A percentile compares a stretch with the other conserved stretches of the same genome.
These are phyloP conservation scores for Beroe ovata DNA, from an alignment of 37 sponge, comb jelly and placozoan species.

Conservation along the genomic window DNA sequence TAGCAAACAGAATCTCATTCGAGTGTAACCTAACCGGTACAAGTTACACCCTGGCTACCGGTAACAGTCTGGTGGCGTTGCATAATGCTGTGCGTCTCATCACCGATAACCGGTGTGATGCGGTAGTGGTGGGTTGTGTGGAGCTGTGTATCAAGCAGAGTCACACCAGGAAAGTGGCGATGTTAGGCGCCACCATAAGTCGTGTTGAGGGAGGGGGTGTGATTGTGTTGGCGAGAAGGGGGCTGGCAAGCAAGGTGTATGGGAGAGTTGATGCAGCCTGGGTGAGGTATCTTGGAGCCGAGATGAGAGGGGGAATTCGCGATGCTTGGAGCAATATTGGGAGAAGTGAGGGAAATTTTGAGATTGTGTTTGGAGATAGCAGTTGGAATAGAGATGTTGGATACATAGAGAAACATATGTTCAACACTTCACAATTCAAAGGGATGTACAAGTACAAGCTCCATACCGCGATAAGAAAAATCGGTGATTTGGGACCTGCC, in stretches of 20 bases:
- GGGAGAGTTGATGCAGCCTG: not conserved
- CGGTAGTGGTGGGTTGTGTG: slow-evolving; percentile 19
- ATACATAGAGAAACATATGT: slow-evolving; percentile 2
- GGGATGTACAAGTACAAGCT: not conserved
- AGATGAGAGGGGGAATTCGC: not conserved
- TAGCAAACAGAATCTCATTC: slow-evolving; percentile 40
- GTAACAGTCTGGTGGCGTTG: slow-evolving; percentile 44
- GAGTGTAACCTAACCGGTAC: slow-evolving; percentile 49
- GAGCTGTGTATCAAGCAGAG: slow-evolving; percentile 40
- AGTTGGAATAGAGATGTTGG: slow-evolving; percentile 43
- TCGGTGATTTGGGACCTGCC: slow-evolving; percentile 42
- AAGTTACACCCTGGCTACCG: slow-evolving; percentile 57
- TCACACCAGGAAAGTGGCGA: not conserved
- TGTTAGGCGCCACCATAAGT: not conserved
- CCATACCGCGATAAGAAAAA: not conserved
- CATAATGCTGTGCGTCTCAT: slow-evolving; percentile 35
- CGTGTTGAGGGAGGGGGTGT: slow-evolving; percentile 20
- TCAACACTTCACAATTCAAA: not conserved
- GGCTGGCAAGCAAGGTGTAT: not conserved
- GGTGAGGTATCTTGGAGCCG: not conserved
- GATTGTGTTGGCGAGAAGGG: slow-evolving; percentile 9
- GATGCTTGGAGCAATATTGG: not conserved
- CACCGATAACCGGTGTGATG: not conserved
- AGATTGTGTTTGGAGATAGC: slow-evolving; percentile 19
- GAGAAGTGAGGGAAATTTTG: not conserved